A percentile compares a stretch with the other conserved stretches of the same genome.
Conservation (phyloP, 2,888 invertebrate species). For the Dinocampus coccinellae region DNA sequence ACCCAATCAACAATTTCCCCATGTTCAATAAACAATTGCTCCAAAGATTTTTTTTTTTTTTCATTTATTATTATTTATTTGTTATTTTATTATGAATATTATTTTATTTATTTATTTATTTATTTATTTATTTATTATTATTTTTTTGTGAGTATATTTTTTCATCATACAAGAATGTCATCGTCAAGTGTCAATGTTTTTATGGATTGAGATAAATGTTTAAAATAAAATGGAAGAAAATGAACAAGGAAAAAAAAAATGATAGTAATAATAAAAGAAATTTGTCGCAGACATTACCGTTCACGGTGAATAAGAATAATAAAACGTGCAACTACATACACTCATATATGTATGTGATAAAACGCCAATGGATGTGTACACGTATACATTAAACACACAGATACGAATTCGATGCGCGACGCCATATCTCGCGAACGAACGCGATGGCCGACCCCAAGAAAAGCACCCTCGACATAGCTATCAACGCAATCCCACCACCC, state of each 20-base stretch:
- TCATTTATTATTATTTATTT: not conserved
- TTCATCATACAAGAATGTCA: not conserved
- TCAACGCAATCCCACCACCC: constrained; percentile 52
- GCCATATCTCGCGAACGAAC: constrained; percentile 62
- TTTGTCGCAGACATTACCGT: not conserved
- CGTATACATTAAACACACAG: constrained; percentile 12
- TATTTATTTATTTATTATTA: not conserved
- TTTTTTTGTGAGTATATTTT: not conserved
- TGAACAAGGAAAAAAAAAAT: not conserved
- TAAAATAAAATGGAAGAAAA: not conserved
- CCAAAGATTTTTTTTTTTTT: not conserved
- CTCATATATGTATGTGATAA: not conserved
- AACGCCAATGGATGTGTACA: constrained; percentile 20
- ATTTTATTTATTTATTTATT: no score
- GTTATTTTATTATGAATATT: no score
- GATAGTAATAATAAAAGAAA: not conserved
- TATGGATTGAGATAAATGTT: not conserved
- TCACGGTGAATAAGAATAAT: not conserved
- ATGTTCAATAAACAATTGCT: not conserved
- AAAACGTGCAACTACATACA: not conserved
- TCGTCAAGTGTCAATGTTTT: no score
- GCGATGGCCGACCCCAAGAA: constrained; percentile 65
- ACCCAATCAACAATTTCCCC: not conserved
- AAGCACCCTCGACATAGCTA: constrained; percentile 62
- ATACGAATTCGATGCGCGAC: constrained; percentile 46